Evolutionary conservation across 1,140 invertebrate genomes (phyloP).

Genomic region (Orius insidiosus): DNA sequence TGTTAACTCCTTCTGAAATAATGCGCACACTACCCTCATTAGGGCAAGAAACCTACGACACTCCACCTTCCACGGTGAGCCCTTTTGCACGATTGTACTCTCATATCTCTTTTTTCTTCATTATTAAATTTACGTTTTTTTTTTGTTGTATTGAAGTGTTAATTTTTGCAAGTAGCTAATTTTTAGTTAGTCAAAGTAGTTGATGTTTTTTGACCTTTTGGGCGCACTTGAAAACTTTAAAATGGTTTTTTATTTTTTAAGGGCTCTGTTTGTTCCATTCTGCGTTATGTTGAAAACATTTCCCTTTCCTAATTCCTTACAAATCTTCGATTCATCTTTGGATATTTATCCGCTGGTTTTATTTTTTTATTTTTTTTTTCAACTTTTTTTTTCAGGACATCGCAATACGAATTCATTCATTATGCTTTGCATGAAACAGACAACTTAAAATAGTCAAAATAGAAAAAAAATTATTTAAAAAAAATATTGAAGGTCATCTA

Average conservation of each 20-base stretch:
- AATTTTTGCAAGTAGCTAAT: slow-evolving; percentile 8
- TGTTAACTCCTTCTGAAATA: slow-evolving; percentile 69
- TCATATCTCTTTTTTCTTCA: slow-evolving; percentile 6
- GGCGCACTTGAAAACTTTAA: not conserved
- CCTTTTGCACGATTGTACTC: slow-evolving; percentile 19
- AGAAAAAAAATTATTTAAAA: too few species aligned
- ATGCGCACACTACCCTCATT: slow-evolving; percentile 70
- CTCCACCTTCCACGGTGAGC: slow-evolving; percentile 42
- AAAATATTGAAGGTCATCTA: too few species aligned
- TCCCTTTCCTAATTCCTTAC: not conserved
- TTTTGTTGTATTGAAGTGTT: slow-evolving; percentile 8
- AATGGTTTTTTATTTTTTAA: not conserved
- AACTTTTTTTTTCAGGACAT: slow-evolving; percentile 1
- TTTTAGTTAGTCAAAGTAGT: slow-evolving; percentile 8
- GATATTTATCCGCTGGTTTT: slow-evolving; percentile 1
- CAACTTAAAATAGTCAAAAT: too few species aligned
- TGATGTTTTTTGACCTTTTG: slow-evolving; percentile 7
- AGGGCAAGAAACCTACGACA: slow-evolving; percentile 48
- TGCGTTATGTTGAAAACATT: not conserved
- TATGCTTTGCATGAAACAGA: too few species aligned
- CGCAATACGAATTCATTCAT: too few species aligned
- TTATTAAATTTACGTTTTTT: slow-evolving; percentile 11
- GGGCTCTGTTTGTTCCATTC: slow-evolving; percentile 8
- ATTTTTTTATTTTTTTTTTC: too few species aligned
- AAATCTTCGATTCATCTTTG: slow-evolving; percentile 1